Evolutionary conservation across 2,797 vertebrate species (phyloP).

Genomic region (Hyperoplus lanceolatus): DNA sequence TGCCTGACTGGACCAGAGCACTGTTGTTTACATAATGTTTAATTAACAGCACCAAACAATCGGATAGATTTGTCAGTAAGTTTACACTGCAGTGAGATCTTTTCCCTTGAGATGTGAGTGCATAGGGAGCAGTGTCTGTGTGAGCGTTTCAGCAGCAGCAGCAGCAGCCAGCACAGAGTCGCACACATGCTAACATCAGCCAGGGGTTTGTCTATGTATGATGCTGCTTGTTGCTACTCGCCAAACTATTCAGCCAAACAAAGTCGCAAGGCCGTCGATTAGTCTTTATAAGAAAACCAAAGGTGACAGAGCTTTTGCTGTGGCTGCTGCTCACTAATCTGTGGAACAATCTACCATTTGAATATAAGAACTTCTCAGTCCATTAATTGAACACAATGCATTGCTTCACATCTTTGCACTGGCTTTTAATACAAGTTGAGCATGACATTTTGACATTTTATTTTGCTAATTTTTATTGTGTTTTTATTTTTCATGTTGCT

Average conservation of each 20-base stretch:
- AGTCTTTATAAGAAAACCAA: too few species aligned
- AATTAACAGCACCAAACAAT: neutral
- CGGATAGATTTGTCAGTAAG: constrained; percentile 9
- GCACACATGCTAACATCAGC: neutral
- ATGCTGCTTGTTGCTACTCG: constrained; percentile 59
- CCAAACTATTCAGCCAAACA: constrained; percentile 59
- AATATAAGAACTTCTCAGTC: too few species aligned
- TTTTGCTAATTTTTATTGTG: too few species aligned
- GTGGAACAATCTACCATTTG: too few species aligned
- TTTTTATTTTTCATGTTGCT: too few species aligned
- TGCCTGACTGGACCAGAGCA: neutral
- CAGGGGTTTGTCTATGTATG: constrained; percentile 5
- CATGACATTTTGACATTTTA: too few species aligned
- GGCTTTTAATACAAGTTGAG: too few species aligned
- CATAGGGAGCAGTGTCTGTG: neutral
- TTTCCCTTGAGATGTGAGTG: constrained; percentile 17
- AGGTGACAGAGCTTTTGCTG: too few species aligned
- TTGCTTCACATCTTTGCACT: too few species aligned
- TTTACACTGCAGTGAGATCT: constrained; percentile 25
- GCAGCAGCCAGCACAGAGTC: neutral
- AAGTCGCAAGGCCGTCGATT: constrained; percentile 12
- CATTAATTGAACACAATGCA: too few species aligned
- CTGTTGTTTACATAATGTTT: constrained; percentile 6
- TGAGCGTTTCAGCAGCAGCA: constrained; percentile 40
- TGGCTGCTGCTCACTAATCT: too few species aligned